Evolutionary conservation across 2,113 vertebrate species (phyloP).

Genomic region (Dasyornis broadbenti): DNA sequence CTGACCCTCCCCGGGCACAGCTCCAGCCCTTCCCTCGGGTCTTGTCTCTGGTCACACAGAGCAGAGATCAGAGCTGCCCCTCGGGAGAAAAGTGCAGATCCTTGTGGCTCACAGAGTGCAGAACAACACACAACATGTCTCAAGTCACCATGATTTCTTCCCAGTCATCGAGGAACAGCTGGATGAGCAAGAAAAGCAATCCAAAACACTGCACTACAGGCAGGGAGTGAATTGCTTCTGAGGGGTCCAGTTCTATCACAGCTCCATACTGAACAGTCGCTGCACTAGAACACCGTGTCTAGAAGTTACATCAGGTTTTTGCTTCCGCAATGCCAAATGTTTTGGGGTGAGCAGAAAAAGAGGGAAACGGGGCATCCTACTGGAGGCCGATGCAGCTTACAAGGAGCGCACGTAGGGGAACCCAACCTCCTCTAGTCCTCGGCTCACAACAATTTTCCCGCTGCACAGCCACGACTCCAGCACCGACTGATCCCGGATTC

Average conservation of each 20-base stretch:
- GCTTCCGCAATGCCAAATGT: neutral
- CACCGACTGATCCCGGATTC: rapidly evolving
- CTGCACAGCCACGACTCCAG: rapidly evolving
- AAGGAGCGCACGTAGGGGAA: too few relatives aligned
- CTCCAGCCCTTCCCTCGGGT: neutral
- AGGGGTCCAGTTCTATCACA: neutral
- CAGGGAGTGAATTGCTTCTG: rapidly evolving
- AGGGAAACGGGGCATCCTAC: rapidly evolving
- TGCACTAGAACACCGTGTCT: rapidly evolving
- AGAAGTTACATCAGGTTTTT: rapidly evolving
- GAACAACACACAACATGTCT: rapidly evolving
- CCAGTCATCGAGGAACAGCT: neutral
- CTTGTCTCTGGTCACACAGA: neutral
- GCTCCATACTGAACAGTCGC: rapidly evolving
- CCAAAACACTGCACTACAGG: neutral
- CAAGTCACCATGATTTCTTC: neutral
- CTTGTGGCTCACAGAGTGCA: rapidly evolving
- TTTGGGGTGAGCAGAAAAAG: neutral
- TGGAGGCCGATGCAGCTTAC: rapidly evolving
- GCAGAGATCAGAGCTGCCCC: neutral
- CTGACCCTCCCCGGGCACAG: neutral
- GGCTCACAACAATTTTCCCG: neutral
- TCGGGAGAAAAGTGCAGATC: neutral
- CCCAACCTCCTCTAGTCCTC: neutral
- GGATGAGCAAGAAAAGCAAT: neutral